Conservation (phyloP, 2,888 invertebrate genomes). For the Andrena dorsata region DNA sequence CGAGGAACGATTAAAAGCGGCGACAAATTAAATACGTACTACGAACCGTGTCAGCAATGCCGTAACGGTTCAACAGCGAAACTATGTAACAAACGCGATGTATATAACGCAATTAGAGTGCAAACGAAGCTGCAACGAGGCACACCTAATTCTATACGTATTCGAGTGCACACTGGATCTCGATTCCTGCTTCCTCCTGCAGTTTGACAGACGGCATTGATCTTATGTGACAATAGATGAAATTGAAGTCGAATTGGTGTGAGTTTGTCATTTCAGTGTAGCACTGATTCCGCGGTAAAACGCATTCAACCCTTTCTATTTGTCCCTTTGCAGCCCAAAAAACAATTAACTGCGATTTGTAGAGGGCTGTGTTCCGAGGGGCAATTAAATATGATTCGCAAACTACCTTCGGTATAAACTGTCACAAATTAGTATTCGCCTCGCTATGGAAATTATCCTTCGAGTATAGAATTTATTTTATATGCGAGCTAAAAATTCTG, state of each 20-base stretch:
- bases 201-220: conserved; percentile 53
- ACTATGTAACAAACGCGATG: conserved; percentile 14
- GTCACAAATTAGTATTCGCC: too few relatives aligned
- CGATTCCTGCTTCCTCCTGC: conserved; percentile 55
- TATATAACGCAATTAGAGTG: conserved; percentile 44
- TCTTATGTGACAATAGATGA: conserved; percentile 54
- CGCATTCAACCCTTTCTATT: not conserved
- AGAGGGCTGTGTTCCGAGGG: conserved; percentile 25
- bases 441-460: too few relatives aligned
- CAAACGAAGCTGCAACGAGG: conserved; percentile 29
- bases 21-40: not conserved
- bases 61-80: conserved; percentile 23
- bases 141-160: conserved; percentile 26
- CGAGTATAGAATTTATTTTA: too few relatives aligned
- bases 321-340: not conserved
- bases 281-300: conserved; percentile 38
- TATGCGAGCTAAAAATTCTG: too few relatives aligned
- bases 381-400: conserved; percentile 2
- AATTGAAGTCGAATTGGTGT: conserved; percentile 58
- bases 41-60: not conserved
- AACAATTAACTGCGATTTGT: conserved; percentile 10
- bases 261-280: conserved; percentile 60
- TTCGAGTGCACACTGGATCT: conserved; percentile 38
- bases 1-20: not conserved
- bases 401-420: not conserved